Base-by-base conservation (phyloP, 2,113 vertebrate genomes). In the Ranitomeya variabilis region DNA sequence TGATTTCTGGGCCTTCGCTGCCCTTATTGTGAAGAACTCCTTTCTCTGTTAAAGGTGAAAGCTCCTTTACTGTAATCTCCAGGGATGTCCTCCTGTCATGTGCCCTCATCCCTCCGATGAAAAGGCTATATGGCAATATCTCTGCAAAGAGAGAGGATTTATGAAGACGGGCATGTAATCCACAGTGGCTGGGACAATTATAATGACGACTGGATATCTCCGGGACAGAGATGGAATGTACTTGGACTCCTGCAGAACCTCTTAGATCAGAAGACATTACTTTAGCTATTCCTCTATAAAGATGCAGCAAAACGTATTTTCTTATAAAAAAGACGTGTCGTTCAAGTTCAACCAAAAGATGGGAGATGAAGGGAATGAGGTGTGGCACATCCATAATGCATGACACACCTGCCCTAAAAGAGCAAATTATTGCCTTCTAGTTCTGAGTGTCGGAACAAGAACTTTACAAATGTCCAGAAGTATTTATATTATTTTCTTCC, bases 11-110 rank as follows among this genome's bases (percentile, higher is more conserved):
- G 81, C 51, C 45, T 69, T 2, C 11, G 4, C 16, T n/a, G 19
- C 62, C 59, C 81, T 69, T 23, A 67, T 16, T 67, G 64, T 55
- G 82, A 55, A 84, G 82, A 67, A 51, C 81, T 67, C 16, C 37
- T 67, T 83, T 83, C 45, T 66, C 37, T 69, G 82, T 10, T 55
- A 71, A 84, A 84, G 82, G 82, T 84, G 82, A 71, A 71, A 71
- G 64, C 82, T 83, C 21, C 81, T 67, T 52, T 26, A n/a, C 37
- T 26, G 64, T 55, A 71, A 71, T 84, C 82, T 69, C 82, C 66
- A 13, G 64, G 82, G 82, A 84, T 21, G 64, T 84, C 82, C 82
- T 84, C 64, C 7, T 71, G 82, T 54, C 82, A 69, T 71, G 52
- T 71, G 82, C 37, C 82, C 81, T 83, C 57, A 62, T 52, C 37